Evolutionary conservation across 1,140 invertebrate species (phyloP), one percentile per base, ranked within the genome.

Genomic region (Nomia melanderi): DNA sequence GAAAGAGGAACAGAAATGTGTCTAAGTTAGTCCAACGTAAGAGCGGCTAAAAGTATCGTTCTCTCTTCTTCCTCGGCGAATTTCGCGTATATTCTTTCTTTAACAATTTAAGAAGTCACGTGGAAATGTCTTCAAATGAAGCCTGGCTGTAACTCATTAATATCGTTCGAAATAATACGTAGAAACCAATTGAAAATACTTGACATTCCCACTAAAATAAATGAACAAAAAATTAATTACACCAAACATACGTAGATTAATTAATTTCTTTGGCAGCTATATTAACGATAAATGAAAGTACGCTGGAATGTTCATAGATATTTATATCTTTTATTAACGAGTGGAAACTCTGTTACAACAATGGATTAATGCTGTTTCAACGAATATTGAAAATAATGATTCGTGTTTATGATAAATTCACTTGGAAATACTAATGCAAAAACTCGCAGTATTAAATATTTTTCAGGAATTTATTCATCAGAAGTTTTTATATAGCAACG

Each of bases 301-400:
- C 23, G 36, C 44, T 5, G 23, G 23, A 3, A 9, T 14, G 47
- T 66, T 53, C 31, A 23, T 14, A 53, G 2, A 17, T n/a, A n/a
- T n/a, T 8, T 25, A 29, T n/a, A 44, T 39, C 59, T 72, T 50
- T 62, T 29, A 60, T 72, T 72, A 72, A 50, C 47, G 31, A 50
- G 62, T 50, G 7, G 33, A 41, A 12, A 25, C 9, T 29, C 9
- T 14, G 17, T 12, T 6, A 20, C 29, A 62, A 36, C 17, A 25
- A 20, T 29, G 12, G 4, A 41, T n/a, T 8, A 7, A 17, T 17
- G 36, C 25, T 9, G 23, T 50, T 72, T 36, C 31, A 17, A 27
- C 14, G 36, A 53, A 72, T 53, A 53, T 62, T 17, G 17, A 50
- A 47, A 25, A 14, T 11, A 23, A 14, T 72, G 59, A 72, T 50